Conservation (phyloP, 2,888 invertebrate genomes). For the Tolmerus cingulatus region DNA sequence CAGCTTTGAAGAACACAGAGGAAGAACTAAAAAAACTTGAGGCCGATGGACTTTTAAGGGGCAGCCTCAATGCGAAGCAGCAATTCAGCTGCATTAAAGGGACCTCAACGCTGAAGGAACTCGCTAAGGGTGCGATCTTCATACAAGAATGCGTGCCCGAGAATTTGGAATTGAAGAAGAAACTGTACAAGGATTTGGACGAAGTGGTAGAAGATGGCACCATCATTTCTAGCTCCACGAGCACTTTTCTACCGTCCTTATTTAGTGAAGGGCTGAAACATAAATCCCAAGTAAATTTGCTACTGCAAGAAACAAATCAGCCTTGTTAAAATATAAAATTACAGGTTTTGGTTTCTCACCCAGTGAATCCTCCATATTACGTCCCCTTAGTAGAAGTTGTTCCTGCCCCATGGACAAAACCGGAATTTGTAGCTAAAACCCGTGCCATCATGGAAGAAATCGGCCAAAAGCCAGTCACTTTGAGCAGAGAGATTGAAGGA, state of each 20-base stretch:
- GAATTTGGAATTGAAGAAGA: conserved; percentile 81
- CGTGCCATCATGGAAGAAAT: conserved; percentile 82
- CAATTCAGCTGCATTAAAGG: conserved; percentile 83
- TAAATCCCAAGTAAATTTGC: conserved; percentile 66
- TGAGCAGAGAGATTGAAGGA: conserved; percentile 87
- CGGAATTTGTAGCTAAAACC: conserved; percentile 77
- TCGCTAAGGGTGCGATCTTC: conserved; percentile 78
- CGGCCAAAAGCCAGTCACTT: conserved; percentile 88
- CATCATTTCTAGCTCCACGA: conserved; percentile 92
- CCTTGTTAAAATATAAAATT: not conserved
- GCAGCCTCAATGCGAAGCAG: conserved; percentile 74
- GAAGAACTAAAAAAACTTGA: conserved; percentile 77
- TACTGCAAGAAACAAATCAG: not conserved
- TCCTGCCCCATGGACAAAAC: conserved; percentile 92
- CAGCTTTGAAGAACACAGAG: conserved; percentile 77
- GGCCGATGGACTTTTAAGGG: conserved; percentile 76
- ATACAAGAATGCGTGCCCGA: conserved; percentile 96
- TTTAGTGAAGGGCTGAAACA: conserved; percentile 84
- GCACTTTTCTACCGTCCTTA: conserved; percentile 87
- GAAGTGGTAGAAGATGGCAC: conserved; percentile 76
- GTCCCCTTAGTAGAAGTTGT: conserved; percentile 94
- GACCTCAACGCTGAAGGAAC: conserved; percentile 72
- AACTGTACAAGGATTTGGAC: conserved; percentile 82
- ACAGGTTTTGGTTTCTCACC: conserved; percentile 78
- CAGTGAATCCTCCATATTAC: conserved; percentile 96